Base-by-base conservation (phyloP, 2,888 invertebrate species). In the Pristionchus arcanus region DNA sequence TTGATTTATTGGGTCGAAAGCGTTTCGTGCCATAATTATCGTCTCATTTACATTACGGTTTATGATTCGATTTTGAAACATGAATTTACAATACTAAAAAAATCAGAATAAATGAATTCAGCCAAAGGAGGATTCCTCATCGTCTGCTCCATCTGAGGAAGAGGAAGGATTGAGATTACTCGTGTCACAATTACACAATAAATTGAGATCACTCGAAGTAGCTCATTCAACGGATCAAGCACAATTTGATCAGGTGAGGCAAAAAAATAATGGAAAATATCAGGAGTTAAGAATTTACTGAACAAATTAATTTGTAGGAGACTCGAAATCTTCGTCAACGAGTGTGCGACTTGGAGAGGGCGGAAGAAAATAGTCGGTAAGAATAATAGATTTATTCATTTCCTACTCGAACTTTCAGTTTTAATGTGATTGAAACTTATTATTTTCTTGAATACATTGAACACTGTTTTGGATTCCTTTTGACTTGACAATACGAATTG, bases 101-200 rank as follows among this genome's bases (percentile, higher is more conserved):
- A 25, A 63, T n/a, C n/a, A n/a, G 9, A 49, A 34, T 16, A 11
- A 28, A 34, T 19, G 31, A 37, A 1, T 87, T 59, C 31, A 87
- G 87, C 68, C 68, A 15, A 87, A 87, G 31, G 87, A 87, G n/a
- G 87, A 87, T 49, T 42, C 42, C 1, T 55, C 66, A 3, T 87
- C 68, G 15, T 85, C 84, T 21, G 28, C 9, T 68, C 87, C 66
- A n/a, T 87, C 87, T 16, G 81, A 71, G 19, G 91, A 91, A 34
- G 91, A 91, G 28, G 77, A 63, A n/a, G 91, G 90, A 53, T 74
- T 91, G 34, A 87, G 91, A n/a, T 28, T 84, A 28, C 90, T 92
- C 16, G 92, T 93, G 2, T 90, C 88, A 7, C 94, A 94, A 81
- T 90, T 93, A 31, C 93, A 93, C 87, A 90, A 91, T n/a, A 93